These are phyloP conservation scores for Cynopterus brachyotis DNA, from an alignment of 2,113 vertebrate genomes.

Conservation along the genomic window DNA sequence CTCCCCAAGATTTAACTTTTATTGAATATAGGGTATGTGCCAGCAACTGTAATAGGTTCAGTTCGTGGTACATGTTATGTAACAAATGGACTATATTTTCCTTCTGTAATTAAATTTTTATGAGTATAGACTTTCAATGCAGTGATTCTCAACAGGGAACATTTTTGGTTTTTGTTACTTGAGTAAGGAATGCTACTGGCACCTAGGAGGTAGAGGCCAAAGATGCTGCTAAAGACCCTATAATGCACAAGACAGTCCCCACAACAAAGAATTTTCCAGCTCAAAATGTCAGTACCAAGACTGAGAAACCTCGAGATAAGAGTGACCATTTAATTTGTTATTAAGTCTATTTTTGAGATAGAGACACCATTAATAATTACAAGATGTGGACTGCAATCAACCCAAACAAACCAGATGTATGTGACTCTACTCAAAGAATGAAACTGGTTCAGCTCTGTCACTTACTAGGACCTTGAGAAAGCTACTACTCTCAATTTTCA, in stretches of 20 bases:
- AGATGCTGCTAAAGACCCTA: neutral
- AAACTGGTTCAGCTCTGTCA: neutral
- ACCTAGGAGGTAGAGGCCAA: neutral
- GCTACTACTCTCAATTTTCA: neutral
- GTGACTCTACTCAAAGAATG: neutral
- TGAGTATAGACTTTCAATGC: neutral
- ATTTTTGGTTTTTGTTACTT: neutral
- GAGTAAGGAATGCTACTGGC: neutral
- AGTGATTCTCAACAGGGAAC: neutral
- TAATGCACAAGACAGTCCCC: neutral
- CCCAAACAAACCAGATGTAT: neutral
- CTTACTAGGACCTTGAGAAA: neutral
- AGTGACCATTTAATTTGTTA: neutral
- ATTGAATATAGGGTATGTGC: neutral
- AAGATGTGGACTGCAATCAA: neutral
- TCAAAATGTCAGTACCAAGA: neutral
- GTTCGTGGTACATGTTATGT: neutral
- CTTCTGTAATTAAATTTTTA: neutral
- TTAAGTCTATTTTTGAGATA: neutral
- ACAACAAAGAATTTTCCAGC: neutral
- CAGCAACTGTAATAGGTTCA: neutral
- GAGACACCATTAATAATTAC: neutral
- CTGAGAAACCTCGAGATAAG: neutral
- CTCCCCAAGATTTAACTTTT: neutral
- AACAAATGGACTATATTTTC: neutral